Percentiles rank a stretch among this genome's conserved stretches.
Evolutionary conservation across 1,140 invertebrate species (phyloP).

Genomic region (Pseudomyrmex pallidus): DNA sequence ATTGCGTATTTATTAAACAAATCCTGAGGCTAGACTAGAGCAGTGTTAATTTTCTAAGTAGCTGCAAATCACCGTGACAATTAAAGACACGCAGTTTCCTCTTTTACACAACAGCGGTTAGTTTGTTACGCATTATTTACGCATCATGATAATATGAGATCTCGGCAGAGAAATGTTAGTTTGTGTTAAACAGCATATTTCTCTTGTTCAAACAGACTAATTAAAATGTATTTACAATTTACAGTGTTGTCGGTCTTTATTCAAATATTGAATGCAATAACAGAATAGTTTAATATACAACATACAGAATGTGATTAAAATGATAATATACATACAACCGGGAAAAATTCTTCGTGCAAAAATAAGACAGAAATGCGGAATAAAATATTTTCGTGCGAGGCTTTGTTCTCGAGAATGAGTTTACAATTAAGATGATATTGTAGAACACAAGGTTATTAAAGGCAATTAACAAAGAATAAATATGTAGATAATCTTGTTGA

Average conservation of each 20-base stretch:
- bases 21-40: too few species aligned
- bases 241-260: neutral
- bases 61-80: constrained; percentile 53
- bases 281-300: neutral
- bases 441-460: too few species aligned
- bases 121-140: constrained; percentile 11
- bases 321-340: too few species aligned
- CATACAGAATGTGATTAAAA: neutral
- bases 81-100: constrained; percentile 57
- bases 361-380: too few species aligned
- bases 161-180: constrained; percentile 41
- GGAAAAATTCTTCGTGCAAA: too few species aligned
- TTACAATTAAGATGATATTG: too few species aligned
- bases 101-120: constrained; percentile 13
- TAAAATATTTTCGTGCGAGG: too few species aligned
- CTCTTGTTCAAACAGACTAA: constrained; percentile 8
- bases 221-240: constrained; percentile 54
- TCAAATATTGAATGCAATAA: neutral
- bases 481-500: too few species aligned
- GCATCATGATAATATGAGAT: constrained; percentile 18
- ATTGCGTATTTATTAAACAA: constrained; percentile 38
- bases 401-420: too few species aligned
- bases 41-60: too few species aligned
- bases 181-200: constrained; percentile 60
- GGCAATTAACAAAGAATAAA: too few species aligned